Evolutionary conservation across 2,113 vertebrate genomes (phyloP).

Genomic region (Ibidorhyncha struthersii): DNA sequence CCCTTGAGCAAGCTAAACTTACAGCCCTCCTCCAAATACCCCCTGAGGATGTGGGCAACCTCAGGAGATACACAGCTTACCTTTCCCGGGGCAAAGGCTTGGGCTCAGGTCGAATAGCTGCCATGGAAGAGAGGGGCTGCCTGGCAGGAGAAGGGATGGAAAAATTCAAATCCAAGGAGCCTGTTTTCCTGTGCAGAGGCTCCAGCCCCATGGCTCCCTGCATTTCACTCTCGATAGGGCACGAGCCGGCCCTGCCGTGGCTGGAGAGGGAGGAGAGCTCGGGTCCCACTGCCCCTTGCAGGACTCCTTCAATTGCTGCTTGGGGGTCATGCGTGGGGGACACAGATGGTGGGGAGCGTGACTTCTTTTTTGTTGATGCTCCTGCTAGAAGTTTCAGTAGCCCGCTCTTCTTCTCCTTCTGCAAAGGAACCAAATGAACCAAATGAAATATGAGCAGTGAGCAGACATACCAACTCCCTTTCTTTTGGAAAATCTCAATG

Average conservation of each 20-base stretch:
- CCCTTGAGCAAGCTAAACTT: not conserved
- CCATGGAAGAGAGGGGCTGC: slow-evolving; percentile 82
- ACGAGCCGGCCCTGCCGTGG: slow-evolving; percentile 91
- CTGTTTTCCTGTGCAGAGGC: slow-evolving; percentile 94
- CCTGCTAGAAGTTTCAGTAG: slow-evolving; percentile 93
- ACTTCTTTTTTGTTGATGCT: slow-evolving; percentile 93
- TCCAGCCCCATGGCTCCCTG: slow-evolving; percentile 92
- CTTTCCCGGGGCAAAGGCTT: slow-evolving; percentile 94
- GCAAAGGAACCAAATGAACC: slow-evolving; percentile 58
- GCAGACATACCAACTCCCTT: not conserved
- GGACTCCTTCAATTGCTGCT: slow-evolving; percentile 65
- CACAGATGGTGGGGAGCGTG: slow-evolving; percentile 89
- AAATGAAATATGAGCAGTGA: not conserved
- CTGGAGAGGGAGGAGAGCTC: slow-evolving; percentile 77
- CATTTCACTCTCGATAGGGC: slow-evolving; percentile 96
- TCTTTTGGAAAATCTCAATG: not conserved
- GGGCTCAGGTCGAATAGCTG: slow-evolving; percentile 88
- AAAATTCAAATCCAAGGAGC: slow-evolving; percentile 96
- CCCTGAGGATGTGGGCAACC: not conserved
- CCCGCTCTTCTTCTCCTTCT: slow-evolving; percentile 96
- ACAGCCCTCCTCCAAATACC: not conserved
- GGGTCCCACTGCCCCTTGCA: slow-evolving; percentile 81
- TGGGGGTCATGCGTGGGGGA: slow-evolving; percentile 88
- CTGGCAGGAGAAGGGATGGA: slow-evolving; percentile 87
- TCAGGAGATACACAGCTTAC: slow-evolving; percentile 65